Conservation (phyloP, 2,797 vertebrate species). For the Fundulus diaphanus region DNA sequence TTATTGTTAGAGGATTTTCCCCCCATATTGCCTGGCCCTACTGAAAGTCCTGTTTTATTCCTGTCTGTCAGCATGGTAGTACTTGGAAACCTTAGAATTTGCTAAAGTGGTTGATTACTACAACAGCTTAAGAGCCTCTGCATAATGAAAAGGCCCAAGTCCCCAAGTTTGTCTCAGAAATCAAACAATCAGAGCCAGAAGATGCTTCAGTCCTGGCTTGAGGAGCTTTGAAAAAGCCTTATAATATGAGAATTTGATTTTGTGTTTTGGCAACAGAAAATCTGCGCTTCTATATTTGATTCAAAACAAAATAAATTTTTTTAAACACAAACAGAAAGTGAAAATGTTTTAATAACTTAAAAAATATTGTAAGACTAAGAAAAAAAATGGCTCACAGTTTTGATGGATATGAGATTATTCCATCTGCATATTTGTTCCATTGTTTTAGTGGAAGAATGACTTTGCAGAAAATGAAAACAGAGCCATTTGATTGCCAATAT, state of each 20-base stretch:
- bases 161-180: too few relatives aligned
- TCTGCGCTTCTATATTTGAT: not conserved
- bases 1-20: too few relatives aligned
- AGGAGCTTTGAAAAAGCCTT: not conserved
- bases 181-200: not conserved
- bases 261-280: not conserved
- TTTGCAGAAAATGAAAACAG: slow-evolving; percentile 42
- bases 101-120: too few relatives aligned
- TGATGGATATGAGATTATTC: slow-evolving; percentile 19
- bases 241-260: not conserved
- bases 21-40: too few relatives aligned
- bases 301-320: not conserved
- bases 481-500: slow-evolving; percentile 56
- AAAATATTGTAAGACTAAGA: not conserved
- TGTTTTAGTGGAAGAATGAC: slow-evolving; percentile 30
- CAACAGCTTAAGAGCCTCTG: not conserved
- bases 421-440: slow-evolving; percentile 16
- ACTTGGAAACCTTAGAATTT: not conserved
- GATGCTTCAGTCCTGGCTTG: not conserved
- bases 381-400: slow-evolving; percentile 5
- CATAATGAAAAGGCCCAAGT: too few relatives aligned
- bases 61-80: not conserved
- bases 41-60: not conserved
- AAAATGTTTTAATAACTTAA: not conserved
- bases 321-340: not conserved